Conservation (phyloP, 2,888 invertebrate genomes). For the Drosophila macrospina region DNA sequence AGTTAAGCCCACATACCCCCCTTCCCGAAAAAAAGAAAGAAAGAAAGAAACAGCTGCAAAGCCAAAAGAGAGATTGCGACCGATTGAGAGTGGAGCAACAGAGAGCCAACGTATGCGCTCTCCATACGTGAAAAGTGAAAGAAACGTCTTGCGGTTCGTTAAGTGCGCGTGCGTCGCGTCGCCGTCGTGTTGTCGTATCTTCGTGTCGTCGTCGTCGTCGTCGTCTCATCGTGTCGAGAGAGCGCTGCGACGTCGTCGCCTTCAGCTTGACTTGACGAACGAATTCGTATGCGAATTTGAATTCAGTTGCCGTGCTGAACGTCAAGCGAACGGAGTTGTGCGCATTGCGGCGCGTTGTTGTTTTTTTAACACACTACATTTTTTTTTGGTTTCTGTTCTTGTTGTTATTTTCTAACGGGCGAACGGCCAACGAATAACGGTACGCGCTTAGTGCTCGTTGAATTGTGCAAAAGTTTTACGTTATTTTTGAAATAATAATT, state of each 20-base stretch:
- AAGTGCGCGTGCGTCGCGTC: constrained; percentile 27
- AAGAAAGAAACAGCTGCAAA: constrained; percentile 1
- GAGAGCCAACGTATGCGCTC: constrained; percentile 22
- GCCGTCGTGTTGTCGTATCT: constrained; percentile 10
- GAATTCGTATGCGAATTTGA: constrained; percentile 42
- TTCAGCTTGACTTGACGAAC: constrained; percentile 47
- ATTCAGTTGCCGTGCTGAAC: constrained; percentile 64
- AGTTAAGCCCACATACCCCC: background rate
- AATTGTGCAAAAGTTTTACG: constrained; percentile 34
- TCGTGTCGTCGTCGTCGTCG: constrained; percentile 19
- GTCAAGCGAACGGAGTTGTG: constrained; percentile 65
- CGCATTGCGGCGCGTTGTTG: constrained; percentile 48
- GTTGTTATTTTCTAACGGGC: constrained; percentile 31
- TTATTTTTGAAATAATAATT: constrained; percentile 4
- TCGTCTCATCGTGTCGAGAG: constrained; percentile 28
- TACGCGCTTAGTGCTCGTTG: constrained; percentile 47
- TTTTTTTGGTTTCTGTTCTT: constrained; percentile 25
- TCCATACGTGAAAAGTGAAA: constrained; percentile 68
- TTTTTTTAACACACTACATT: constrained; percentile 1
- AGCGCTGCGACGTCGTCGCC: constrained; percentile 26
- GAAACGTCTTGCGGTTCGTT: constrained; percentile 44
- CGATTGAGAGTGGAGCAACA: background rate
- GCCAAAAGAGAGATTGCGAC: background rate
- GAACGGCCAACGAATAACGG: constrained; percentile 28
- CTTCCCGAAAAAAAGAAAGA: background rate